phyloP scores from a whole-genome alignment of 2,797 vertebrate species.

The Melanotaenia parkinsoni region DNA sequence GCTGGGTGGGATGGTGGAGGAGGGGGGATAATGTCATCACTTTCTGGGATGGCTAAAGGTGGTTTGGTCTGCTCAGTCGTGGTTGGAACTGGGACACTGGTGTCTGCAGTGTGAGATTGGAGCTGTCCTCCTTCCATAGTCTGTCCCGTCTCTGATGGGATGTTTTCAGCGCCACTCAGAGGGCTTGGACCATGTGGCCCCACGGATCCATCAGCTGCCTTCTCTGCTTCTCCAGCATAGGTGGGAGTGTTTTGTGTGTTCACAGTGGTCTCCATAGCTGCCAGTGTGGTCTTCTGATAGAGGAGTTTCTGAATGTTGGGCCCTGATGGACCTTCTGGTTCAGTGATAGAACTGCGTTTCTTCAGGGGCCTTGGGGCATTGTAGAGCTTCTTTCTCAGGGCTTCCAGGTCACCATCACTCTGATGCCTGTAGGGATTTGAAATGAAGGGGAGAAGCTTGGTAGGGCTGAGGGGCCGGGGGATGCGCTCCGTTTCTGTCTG shows the following conservation, averaged over 20 bases:
- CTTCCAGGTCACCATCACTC: constrained; percentile 94
- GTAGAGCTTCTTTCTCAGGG: constrained; percentile 92
- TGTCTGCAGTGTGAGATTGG: constrained; percentile 59
- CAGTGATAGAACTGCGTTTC: constrained; percentile 98
- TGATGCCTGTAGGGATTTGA: constrained; percentile 96
- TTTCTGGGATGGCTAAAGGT: constrained; percentile 36
- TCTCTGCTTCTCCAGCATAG: constrained; percentile 70
- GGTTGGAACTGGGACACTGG: constrained; percentile 19
- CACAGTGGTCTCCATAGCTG: constrained; percentile 92
- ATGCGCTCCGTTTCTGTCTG: constrained; percentile 87
- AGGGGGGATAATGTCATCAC: constrained; percentile 75
- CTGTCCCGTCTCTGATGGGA: constrained; percentile 44
- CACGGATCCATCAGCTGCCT: constrained; percentile 44
- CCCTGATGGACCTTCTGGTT: constrained; percentile 93
- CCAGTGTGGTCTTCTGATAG: constrained; percentile 96
- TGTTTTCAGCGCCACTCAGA: constrained; percentile 38
- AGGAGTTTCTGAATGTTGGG: constrained; percentile 98
- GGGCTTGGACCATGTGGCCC: constrained; percentile 27
- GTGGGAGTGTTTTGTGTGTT: constrained; percentile 73
- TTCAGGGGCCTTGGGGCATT: constrained; percentile 94
- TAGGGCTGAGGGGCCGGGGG: constrained; percentile 95
- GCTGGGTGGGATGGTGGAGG: constrained; percentile 82
- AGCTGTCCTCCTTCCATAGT: constrained; percentile 44
- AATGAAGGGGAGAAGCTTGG: constrained; percentile 95
- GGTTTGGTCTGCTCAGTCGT: constrained; percentile 48